Conservation (phyloP, 2,797 vertebrate species). For the Chaenodraco wilsoni region DNA sequence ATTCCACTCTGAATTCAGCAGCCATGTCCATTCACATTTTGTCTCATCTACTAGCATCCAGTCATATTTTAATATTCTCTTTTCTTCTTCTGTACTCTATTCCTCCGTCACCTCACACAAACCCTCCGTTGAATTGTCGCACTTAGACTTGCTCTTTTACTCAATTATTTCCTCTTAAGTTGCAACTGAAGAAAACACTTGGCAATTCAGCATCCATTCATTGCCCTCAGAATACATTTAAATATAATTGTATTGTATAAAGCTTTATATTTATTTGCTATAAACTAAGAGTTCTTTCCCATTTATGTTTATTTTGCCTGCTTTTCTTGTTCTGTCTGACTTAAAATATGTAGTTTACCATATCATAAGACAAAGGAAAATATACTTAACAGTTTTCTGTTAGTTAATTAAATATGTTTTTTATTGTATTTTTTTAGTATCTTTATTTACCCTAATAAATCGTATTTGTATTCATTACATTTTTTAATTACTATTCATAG, state of each 20-base stretch:
- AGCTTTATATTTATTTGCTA: background rate
- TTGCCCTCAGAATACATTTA: background rate
- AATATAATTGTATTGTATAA: too few relatives aligned
- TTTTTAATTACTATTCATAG: background rate
- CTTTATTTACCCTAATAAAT: too few relatives aligned
- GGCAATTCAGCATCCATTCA: background rate
- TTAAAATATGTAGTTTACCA: background rate
- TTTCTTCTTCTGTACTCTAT: background rate
- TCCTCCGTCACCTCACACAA: background rate
- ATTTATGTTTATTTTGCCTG: background rate
- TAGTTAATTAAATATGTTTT: background rate
- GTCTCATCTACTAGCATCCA: background rate
- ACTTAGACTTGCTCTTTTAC: background rate
- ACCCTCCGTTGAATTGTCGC: background rate
- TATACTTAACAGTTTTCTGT: background rate
- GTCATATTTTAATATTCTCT: background rate
- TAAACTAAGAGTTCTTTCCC: too few relatives aligned
- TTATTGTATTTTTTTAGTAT: background rate
- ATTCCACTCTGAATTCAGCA: background rate
- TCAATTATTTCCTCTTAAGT: background rate
- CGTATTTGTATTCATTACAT: background rate
- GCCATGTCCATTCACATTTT: background rate
- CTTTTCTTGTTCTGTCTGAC: background rate
- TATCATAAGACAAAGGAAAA: background rate
- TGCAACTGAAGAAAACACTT: background rate